Evolutionary conservation across 2,797 vertebrate genomes (phyloP).

Genomic region (Merluccius polli): DNA sequence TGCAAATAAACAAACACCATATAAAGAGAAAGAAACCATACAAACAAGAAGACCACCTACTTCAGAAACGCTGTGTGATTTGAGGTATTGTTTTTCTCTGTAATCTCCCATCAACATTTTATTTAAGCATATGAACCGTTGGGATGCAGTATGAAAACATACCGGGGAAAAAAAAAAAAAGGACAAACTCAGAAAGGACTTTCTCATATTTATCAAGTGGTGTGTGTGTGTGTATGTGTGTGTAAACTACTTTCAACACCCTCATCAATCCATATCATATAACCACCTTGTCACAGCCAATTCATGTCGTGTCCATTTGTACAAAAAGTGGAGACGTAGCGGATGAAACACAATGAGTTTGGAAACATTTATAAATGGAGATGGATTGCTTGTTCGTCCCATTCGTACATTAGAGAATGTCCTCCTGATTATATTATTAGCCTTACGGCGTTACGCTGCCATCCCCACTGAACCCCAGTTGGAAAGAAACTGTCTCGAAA

Average conservation of each 20-base stretch:
- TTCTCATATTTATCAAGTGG: slow-evolving; percentile 13
- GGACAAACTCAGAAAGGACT: slow-evolving; percentile 19
- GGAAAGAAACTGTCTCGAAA: slow-evolving; percentile 16
- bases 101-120: slow-evolving; percentile 42
- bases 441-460: slow-evolving; percentile 18
- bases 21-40: slow-evolving; percentile 16
- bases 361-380: not conserved
- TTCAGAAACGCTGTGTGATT: not conserved
- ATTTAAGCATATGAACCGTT: slow-evolving; percentile 21
- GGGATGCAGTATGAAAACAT: slow-evolving; percentile 15
- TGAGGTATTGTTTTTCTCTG: slow-evolving; percentile 27
- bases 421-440: slow-evolving; percentile 7
- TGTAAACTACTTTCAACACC: too few relatives aligned
- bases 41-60: not conserved
- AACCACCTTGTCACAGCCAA: not conserved
- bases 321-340: not conserved
- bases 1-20: slow-evolving; percentile 34
- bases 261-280: not conserved
- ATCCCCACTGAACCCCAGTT: slow-evolving; percentile 9
- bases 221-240: slow-evolving; percentile 9
- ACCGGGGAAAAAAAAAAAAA: slow-evolving; percentile 11
- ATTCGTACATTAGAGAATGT: slow-evolving; percentile 6
- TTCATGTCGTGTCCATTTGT: not conserved
- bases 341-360: not conserved
- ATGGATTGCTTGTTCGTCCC: slow-evolving; percentile 12